Base-by-base conservation (phyloP, 2,113 vertebrate genomes). In the Hemichromis elongatus region DNA sequence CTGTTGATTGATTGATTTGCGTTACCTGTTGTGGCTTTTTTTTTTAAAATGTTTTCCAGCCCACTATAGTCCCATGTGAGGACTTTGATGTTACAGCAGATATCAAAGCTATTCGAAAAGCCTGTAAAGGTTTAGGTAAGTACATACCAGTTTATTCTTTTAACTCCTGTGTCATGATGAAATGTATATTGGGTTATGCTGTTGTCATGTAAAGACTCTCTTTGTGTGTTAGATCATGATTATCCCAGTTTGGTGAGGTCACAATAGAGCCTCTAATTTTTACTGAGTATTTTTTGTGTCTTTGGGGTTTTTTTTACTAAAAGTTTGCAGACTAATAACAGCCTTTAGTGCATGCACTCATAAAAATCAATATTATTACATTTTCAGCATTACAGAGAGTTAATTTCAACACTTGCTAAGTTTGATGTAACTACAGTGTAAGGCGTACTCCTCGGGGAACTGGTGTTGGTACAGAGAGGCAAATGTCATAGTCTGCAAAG, bases 111-210 rank as follows among this genome's bases (percentile, higher is more conserved):
- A 94, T 97, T 54, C 86, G 96, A 12, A 94, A 96, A 86, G 94
- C 96, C 1, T 96, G 96, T 79, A 97, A 97, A 95, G 96, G 96
- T 61, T 86, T 96, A 18, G 96, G 96, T 97, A 90, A 88, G 96
- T 95, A 50, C 5, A 0, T 12, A 5, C 3, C 0, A 14, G 11
- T 47, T 6, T 5, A 5, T 50, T 56, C 10, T 50, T 40, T 35
- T 50, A 12, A 7, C 8, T 50, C 8, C 1, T 47, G 16, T 50
- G 3, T 57, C 40, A 18, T 3, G 40, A 18, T 3, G 40, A 18
- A 9, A 30, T 66, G 24, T 33, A 37, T 21, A 55, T 16, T 21
- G 5, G 6, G 28, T 26, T 45, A 19, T 50, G 26, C 2, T 30
- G 45, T n/a, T 30, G 70, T 52, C 42, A 19, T 73, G 68, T 12